Conservation (phyloP, 1,140 invertebrate genomes). For the Drosophila parabipectinata region DNA sequence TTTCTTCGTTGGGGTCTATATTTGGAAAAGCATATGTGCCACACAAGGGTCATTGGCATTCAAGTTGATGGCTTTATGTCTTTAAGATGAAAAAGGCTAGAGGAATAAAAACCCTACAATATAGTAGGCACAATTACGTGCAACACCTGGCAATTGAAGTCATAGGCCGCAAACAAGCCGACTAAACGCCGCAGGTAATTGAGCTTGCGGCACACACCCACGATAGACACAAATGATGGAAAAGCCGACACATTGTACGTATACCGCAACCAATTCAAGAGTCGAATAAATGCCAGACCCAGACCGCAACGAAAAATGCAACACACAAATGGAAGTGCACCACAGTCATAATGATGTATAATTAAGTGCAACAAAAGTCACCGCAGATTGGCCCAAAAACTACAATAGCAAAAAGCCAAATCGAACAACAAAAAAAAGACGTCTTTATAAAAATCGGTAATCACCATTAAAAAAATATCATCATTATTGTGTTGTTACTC, state of each 20-base stretch:
- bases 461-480: constrained; percentile 46
- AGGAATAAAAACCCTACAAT: neutral
- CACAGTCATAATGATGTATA: constrained; percentile 57
- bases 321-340: constrained; percentile 35
- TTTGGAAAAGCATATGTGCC: neutral
- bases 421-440: neutral
- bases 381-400: constrained; percentile 47
- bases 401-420: constrained; percentile 2
- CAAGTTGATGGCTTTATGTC: neutral
- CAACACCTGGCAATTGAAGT: constrained; percentile 28
- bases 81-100: neutral
- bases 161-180: constrained; percentile 8
- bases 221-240: constrained; percentile 6
- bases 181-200: constrained; percentile 36
- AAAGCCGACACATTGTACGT: neutral
- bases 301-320: constrained; percentile 24
- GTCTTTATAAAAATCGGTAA: constrained; percentile 24
- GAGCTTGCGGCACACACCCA: constrained; percentile 43
- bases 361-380: constrained; percentile 52
- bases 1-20: neutral
- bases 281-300: constrained; percentile 33
- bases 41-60: neutral
- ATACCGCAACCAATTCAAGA: constrained; percentile 12
- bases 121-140: neutral
- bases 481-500: constrained; percentile 26